A percentile compares a stretch with the other conserved stretches of the same genome.
phyloP scores from a whole-genome alignment of 92 coral and sea anemone species.

The Heteractis magnifica region DNA sequence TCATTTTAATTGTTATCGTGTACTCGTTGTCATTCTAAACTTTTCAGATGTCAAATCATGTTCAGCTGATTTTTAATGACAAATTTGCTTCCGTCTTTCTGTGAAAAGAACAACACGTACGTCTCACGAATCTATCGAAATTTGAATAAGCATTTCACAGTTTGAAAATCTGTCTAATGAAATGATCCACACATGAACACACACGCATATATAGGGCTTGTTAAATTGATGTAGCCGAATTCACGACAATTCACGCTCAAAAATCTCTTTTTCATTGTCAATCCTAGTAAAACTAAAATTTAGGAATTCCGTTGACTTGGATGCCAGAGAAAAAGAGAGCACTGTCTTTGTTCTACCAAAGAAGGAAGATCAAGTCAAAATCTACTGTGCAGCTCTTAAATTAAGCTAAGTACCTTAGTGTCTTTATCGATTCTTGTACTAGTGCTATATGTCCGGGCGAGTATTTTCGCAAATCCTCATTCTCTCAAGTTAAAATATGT shows the following conservation, averaged over 20 bases:
- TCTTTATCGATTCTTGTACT: neutral
- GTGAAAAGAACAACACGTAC: conserved; percentile 1
- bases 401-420: neutral
- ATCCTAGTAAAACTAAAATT: neutral
- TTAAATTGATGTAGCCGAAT: neutral
- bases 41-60: conserved; percentile 1
- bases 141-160: conserved; percentile 5
- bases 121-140: neutral
- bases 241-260: no score
- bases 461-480: conserved; percentile 8
- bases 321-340: neutral
- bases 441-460: neutral
- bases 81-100: conserved; percentile 3
- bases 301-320: neutral
- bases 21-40: neutral
- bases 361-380: neutral
- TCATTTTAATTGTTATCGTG: neutral
- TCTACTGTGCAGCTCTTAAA: neutral
- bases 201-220: neutral
- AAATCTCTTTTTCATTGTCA: neutral
- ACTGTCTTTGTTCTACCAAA: neutral
- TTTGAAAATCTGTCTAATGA: neutral
- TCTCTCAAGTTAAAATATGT: conserved; percentile 10
- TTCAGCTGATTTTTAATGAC: conserved; percentile 1
- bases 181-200: neutral